Evolutionary conservation across 2,888 invertebrate species (phyloP).

Genomic region (Formica aserva): DNA sequence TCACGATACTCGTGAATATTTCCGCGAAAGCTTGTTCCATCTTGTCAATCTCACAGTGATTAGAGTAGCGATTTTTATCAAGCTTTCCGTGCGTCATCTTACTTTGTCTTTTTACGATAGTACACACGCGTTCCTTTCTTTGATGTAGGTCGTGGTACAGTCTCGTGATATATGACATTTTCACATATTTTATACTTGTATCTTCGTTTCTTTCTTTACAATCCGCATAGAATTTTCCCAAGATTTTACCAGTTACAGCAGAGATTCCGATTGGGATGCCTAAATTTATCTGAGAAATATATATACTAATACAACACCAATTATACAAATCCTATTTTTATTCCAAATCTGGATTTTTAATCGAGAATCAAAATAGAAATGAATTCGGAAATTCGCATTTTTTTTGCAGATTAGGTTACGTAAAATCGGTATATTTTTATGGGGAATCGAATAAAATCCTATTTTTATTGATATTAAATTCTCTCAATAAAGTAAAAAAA

Average conservation of each 20-base stretch:
- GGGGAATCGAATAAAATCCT: not conserved
- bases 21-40: not conserved
- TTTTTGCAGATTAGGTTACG: too few species aligned
- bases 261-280: not conserved
- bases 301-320: not conserved
- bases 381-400: too few species aligned
- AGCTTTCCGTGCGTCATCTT: not conserved
- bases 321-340: not conserved
- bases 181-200: not conserved
- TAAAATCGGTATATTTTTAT: not conserved
- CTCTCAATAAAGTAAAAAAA: not conserved
- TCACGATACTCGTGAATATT: not conserved
- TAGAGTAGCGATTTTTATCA: not conserved
- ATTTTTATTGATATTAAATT: not conserved
- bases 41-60: not conserved
- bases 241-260: not conserved
- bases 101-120: not conserved
- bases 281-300: not conserved
- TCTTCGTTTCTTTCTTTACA: not conserved
- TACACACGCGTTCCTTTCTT: not conserved
- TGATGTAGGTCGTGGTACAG: not conserved
- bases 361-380: not conserved
- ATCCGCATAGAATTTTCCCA: not conserved
- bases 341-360: not conserved
- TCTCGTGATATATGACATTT: not conserved